Conservation (phyloP, 2,797 vertebrate genomes). For the Setipinna tenuifilis region DNA sequence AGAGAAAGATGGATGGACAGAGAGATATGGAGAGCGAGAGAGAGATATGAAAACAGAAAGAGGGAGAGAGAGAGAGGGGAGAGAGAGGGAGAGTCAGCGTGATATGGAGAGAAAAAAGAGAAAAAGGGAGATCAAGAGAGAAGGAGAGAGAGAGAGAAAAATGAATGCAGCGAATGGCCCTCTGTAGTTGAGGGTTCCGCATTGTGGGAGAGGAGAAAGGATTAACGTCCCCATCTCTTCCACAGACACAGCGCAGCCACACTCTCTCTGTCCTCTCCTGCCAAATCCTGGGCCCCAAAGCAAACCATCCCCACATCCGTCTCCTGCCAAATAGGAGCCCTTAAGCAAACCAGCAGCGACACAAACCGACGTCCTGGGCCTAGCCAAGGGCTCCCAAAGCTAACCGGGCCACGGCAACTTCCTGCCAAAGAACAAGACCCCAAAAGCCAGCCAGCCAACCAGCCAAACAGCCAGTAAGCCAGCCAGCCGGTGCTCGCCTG, state of each 20-base stretch:
- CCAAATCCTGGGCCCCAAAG: not conserved
- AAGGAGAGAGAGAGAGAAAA: not conserved
- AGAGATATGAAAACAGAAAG: not conserved
- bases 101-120: not conserved
- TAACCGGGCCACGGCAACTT: not conserved
- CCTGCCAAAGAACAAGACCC: not conserved
- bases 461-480: too few relatives aligned
- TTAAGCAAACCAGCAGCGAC: not conserved
- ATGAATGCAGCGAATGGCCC: not conserved
- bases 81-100: not conserved
- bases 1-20: too few relatives aligned
- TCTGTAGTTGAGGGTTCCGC: conserved; percentile 13
- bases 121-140: not conserved
- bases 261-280: not conserved
- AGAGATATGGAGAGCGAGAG: too few relatives aligned
- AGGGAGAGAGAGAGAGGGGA: not conserved
- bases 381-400: not conserved
- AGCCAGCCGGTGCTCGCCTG: not conserved
- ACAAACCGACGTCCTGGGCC: not conserved
- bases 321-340: not conserved
- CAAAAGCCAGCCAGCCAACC: not conserved
- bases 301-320: not conserved
- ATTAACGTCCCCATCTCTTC: not conserved
- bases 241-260: not conserved
- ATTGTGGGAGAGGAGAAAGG: not conserved